Conservation (phyloP, 2,888 invertebrate genomes). For the Cephus nigrinus region DNA sequence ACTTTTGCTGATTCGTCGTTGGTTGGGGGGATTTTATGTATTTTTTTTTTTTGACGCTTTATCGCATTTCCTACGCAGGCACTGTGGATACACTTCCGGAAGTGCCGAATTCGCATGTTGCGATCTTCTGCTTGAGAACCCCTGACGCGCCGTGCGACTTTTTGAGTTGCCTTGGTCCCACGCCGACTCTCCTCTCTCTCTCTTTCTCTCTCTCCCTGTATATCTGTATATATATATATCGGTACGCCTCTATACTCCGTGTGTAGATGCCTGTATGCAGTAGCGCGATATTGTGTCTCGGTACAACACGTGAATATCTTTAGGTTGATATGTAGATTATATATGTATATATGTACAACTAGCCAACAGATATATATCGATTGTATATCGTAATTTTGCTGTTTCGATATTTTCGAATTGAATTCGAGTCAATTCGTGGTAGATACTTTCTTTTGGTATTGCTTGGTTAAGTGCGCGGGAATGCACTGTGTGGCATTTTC, state of each 20-base stretch:
- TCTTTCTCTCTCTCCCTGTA: background rate
- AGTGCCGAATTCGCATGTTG: background rate
- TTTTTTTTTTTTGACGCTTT: background rate
- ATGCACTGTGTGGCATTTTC: background rate
- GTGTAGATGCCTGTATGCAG: slow-evolving; percentile 5
- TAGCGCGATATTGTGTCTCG: slow-evolving; percentile 28
- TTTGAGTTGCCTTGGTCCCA: slow-evolving; percentile 63
- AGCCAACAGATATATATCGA: background rate
- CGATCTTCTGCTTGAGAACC: slow-evolving; percentile 51
- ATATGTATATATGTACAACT: background rate
- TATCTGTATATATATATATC: slow-evolving; percentile 20
- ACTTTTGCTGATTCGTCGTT: background rate
- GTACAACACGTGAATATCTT: slow-evolving; percentile 13
- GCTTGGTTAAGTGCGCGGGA: background rate
- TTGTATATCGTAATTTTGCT: background rate
- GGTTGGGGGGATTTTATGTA: background rate
- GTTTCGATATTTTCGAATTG: background rate
- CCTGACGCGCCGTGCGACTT: slow-evolving; percentile 63
- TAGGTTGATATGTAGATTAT: background rate
- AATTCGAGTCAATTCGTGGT: no score
- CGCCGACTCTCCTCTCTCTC: slow-evolving; percentile 45
- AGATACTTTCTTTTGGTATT: background rate
- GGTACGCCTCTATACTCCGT: background rate
- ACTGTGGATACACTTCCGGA: background rate
- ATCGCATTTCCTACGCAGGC: background rate